Evolutionary conservation across 2,113 vertebrate species (phyloP), one percentile per base, ranked within the genome.

Genomic region (Peromyscus maniculatus): DNA sequence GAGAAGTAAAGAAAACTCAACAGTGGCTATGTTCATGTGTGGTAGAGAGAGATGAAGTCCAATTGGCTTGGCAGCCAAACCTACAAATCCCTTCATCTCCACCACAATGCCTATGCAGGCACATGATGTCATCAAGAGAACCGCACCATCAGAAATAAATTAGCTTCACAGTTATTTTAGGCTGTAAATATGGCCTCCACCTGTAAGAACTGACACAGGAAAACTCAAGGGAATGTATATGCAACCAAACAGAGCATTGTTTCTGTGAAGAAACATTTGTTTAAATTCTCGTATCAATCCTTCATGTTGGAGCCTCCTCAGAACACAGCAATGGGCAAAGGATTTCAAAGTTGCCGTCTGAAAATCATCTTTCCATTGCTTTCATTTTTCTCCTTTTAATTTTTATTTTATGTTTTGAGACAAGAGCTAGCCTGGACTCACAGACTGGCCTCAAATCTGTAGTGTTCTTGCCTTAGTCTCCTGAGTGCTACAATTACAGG

Each of bases 81-180:
- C 52, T 55, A 64, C 3, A 24, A 49, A 62, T 77, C 49, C 74
- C 83, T 28, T 86, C 69, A 55, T 19, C 46, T 57, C 49, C 31
- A 36, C 49, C 31, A 36, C 26, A 26, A 10, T 10, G 3, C 79
- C 90, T 75, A 31, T 71, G 28, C 28, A 78, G 59, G 52, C 24
- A 91, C 17, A 1, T 72, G 64, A 39, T 43, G 36, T 77, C 83
- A 82, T 69, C 24, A 84, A 77, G 90, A 86, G 93, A 91, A 74
- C 24, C 33, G 74, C 33, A 57, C 13, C 31, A 2, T 67, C 87
- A 84, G 71, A 31, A 77, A 82, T 86, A 62, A 55, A 86, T 92
- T 84, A 62, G 64, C 71, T 79, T 59, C 64, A 86, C 5, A 87
- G 59, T 91, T 72, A 92, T 91, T 96, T 49, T 92, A 97, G 71